Evolutionary conservation across 2,797 vertebrate species (phyloP).

Genomic region (Helarctos malayanus): DNA sequence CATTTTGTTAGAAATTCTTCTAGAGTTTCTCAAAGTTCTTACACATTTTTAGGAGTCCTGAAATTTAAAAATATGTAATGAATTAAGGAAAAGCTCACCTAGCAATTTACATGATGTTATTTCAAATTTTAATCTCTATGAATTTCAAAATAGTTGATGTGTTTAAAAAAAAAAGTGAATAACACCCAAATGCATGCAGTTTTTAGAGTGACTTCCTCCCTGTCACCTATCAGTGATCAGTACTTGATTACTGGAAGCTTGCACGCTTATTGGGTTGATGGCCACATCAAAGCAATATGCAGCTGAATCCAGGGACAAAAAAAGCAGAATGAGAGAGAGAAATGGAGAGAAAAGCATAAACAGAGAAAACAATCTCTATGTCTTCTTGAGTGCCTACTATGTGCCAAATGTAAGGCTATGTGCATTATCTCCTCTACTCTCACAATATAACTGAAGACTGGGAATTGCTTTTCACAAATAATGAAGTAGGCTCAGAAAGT

Average conservation of each 20-base stretch:
- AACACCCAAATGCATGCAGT: neutral
- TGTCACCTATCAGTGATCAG: neutral
- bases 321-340: no score
- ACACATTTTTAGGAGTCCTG: neutral
- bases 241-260: no score
- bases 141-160: neutral
- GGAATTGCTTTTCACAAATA: neutral
- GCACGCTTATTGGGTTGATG: neutral
- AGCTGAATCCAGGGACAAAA: neutral
- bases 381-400: neutral
- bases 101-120: neutral
- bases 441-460: neutral
- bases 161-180: neutral
- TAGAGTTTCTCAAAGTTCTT: neutral
- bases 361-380: neutral
- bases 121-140: neutral
- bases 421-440: neutral
- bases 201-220: neutral
- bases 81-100: neutral
- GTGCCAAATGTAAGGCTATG: neutral
- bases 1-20: slow-evolving; percentile 12
- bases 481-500: neutral
- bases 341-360: neutral
- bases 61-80: slow-evolving; percentile 12
- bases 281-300: neutral